Percentiles rank a stretch among this genome's conserved stretches.
Evolutionary conservation across 1,140 invertebrate genomes (phyloP).

Genomic region (Dreissena rostriformis): DNA sequence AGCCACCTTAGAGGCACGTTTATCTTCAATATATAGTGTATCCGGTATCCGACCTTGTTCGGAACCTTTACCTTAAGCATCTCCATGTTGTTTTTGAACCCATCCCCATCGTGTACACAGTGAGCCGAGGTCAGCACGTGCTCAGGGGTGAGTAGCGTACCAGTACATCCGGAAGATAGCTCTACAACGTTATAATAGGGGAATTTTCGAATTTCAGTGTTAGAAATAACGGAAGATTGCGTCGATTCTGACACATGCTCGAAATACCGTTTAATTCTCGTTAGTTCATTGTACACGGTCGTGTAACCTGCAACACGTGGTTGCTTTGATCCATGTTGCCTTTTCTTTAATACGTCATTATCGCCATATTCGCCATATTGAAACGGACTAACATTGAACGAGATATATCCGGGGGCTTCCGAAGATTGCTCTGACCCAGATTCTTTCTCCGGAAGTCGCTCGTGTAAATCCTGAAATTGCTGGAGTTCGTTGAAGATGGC

Average conservation of each 20-base stretch:
- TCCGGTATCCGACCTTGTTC: conserved; percentile 62
- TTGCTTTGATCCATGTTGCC: background rate
- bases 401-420: background rate
- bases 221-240: background rate
- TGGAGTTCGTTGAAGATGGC: no score
- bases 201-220: conserved; percentile 58
- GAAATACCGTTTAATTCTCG: conserved; percentile 3
- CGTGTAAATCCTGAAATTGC: no score
- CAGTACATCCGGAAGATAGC: conserved; percentile 72
- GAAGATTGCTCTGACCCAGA: no score
- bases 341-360: background rate
- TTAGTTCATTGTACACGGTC: no score
- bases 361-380: background rate
- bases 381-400: background rate
- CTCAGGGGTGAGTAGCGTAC: conserved; percentile 68
- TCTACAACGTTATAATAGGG: conserved; percentile 71
- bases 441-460: no score
- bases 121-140: conserved; percentile 74
- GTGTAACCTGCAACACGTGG: no score
- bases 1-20: conserved; percentile 68
- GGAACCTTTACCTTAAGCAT: conserved; percentile 70
- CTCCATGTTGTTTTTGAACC: conserved; percentile 65
- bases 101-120: conserved; percentile 70
- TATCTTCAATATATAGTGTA: conserved; percentile 71
- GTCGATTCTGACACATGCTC: background rate